A percentile compares a stretch with the other conserved stretches of the same genome.
Evolutionary conservation across 2,113 vertebrate species (phyloP).

Genomic region (Formicarius rufipectus): DNA sequence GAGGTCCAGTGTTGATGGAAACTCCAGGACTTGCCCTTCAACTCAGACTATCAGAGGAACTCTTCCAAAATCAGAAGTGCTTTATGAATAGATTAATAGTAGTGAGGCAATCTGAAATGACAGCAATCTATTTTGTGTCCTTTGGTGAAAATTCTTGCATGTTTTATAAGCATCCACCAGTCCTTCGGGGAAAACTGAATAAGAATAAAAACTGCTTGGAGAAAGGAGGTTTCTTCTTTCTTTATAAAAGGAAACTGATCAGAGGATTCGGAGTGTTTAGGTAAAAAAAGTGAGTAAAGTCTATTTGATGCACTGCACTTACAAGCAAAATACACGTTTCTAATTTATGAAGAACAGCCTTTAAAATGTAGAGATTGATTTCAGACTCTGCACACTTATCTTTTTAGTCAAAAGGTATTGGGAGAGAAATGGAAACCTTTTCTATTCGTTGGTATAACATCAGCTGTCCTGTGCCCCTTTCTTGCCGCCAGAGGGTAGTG

Average conservation of each 20-base stretch:
- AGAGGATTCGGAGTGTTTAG: neutral
- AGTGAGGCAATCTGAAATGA: neutral
- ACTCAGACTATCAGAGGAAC: neutral
- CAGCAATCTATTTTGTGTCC: neutral
- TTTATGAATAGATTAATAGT: neutral
- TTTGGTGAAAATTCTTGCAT: neutral
- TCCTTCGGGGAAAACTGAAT: neutral
- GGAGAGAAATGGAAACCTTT: neutral
- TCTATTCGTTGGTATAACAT: fast-evolving
- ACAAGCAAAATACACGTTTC: neutral
- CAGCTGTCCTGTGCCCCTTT: too few species aligned
- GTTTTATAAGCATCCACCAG: neutral
- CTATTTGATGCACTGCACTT: neutral
- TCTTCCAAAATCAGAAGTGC: neutral
- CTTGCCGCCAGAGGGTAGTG: neutral
- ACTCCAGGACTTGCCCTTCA: neutral
- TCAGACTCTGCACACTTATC: neutral
- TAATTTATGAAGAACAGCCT: neutral
- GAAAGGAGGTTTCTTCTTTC: neutral
- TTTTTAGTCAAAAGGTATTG: neutral
- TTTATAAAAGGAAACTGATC: neutral
- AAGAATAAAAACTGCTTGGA: neutral
- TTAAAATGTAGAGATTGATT: neutral
- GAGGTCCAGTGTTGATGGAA: neutral
- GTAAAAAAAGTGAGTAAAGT: neutral